Percentiles rank a stretch among this genome's conserved stretches.
phyloP scores from a whole-genome alignment of 1,140 invertebrate species.

The Drosophila kurseongensis region DNA sequence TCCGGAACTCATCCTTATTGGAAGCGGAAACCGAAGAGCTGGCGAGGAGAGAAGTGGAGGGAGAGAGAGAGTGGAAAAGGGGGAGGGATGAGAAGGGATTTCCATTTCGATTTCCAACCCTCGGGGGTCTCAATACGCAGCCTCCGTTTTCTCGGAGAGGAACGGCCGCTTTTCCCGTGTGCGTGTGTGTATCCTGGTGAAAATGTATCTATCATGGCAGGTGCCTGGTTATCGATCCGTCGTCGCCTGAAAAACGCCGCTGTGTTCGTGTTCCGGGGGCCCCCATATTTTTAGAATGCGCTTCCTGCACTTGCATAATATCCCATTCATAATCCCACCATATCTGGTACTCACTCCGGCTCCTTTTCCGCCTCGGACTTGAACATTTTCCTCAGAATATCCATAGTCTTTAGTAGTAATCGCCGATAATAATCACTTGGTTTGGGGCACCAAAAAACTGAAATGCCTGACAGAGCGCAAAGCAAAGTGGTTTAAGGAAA shows the following conservation, averaged over 20 bases:
- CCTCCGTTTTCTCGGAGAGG: constrained; percentile 38
- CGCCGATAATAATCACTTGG: constrained; percentile 9
- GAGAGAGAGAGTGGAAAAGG: neutral
- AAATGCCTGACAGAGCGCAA: constrained; percentile 45
- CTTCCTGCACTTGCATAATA: constrained; percentile 17
- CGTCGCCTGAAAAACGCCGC: constrained; percentile 46
- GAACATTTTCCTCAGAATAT: constrained; percentile 83
- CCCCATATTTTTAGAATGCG: constrained; percentile 8
- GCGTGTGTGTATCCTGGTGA: constrained; percentile 68
- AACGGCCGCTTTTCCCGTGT: constrained; percentile 15
- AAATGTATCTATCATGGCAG: constrained; percentile 78
- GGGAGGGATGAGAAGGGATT: constrained; percentile 21
- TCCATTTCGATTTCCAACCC: constrained; percentile 19
- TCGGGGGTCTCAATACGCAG: constrained; percentile 61
- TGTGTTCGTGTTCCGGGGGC: neutral
- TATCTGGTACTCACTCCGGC: constrained; percentile 66
- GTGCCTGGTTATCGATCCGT: constrained; percentile 66
- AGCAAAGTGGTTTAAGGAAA: constrained; percentile 55
- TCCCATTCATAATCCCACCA: neutral
- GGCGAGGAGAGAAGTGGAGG: neutral
- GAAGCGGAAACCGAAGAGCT: constrained; percentile 59
- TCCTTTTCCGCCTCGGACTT: constrained; percentile 66
- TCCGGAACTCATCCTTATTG: constrained; percentile 82
- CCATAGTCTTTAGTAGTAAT: constrained; percentile 49
- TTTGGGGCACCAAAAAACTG: constrained; percentile 10